phyloP scores from a whole-genome alignment of 2,888 invertebrate species.

The Argyresthia albistria region DNA sequence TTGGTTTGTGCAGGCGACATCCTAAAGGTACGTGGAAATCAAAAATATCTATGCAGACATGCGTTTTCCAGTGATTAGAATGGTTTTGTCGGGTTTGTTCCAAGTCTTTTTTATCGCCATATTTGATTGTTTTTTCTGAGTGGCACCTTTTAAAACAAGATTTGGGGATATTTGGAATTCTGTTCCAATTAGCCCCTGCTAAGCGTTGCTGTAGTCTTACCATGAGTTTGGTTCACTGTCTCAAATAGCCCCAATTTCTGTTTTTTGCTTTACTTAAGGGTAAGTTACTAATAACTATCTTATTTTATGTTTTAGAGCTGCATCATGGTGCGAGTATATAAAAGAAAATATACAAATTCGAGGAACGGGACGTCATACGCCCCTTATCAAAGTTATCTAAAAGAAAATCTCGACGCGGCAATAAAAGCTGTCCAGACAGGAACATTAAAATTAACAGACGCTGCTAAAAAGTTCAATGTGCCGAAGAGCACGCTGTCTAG shows the following conservation, averaged over 20 bases:
- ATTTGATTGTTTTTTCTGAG: no score
- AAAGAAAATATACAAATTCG: not conserved
- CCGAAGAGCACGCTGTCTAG: not conserved
- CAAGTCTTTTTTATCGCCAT: no score
- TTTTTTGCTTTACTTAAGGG: no score
- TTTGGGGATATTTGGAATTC: no score
- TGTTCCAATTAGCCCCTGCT: no score
- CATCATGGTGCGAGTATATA: not conserved
- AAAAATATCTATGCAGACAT: no score
- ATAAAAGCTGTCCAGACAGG: not conserved
- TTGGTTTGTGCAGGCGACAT: no score
- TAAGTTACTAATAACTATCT: no score
- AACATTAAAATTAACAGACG: not conserved
- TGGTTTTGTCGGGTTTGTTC: not conserved
- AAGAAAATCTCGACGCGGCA: not conserved
- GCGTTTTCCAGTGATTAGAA: constrained; percentile 2
- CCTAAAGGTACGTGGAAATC: not conserved
- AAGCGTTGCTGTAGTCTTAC: no score
- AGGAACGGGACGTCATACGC: not conserved
- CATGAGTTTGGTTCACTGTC: no score
- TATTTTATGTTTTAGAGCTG: constrained; percentile 7
- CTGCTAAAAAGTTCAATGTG: not conserved
- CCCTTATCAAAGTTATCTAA: not conserved
- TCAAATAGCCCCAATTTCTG: no score
- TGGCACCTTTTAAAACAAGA: no score